Percentiles rank a stretch among this genome's conserved stretches.
Conservation (phyloP, 2,888 invertebrate genomes). For the Agonopterix subpropinquella region DNA sequence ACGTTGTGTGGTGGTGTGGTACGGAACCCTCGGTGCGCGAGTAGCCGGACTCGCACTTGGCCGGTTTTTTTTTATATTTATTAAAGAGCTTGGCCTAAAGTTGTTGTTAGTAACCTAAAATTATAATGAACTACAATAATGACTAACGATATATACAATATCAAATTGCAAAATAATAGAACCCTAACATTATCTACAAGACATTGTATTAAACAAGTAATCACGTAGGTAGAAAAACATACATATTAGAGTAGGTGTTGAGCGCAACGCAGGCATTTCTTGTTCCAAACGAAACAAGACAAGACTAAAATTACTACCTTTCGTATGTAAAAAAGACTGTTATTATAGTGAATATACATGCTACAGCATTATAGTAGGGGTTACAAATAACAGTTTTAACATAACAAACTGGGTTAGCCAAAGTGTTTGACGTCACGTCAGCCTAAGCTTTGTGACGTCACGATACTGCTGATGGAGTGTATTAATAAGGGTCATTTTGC, state of each 20-base stretch:
- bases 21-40: too few relatives aligned
- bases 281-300: background rate
- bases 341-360: background rate
- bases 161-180: too few relatives aligned
- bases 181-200: too few relatives aligned
- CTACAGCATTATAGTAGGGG: conserved; percentile 26
- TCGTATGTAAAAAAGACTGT: background rate
- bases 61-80: too few relatives aligned
- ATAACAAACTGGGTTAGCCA: conserved; percentile 47
- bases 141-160: too few relatives aligned
- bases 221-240: conserved; percentile 1
- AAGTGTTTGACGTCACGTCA: conserved; percentile 38
- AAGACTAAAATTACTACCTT: conserved; percentile 2
- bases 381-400: conserved; percentile 27
- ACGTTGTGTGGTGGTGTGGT: too few relatives aligned
- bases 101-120: too few relatives aligned
- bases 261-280: background rate
- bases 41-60: too few relatives aligned
- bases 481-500: conserved; percentile 2
- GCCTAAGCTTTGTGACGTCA: conserved; percentile 25
- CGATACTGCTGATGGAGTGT: conserved; percentile 20
- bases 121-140: too few relatives aligned
- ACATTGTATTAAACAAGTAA: background rate
- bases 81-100: too few relatives aligned
- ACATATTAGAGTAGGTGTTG: conserved; percentile 1